Base-by-base conservation (phyloP, 2,888 invertebrate genomes). In the Machimus rusticus region DNA sequence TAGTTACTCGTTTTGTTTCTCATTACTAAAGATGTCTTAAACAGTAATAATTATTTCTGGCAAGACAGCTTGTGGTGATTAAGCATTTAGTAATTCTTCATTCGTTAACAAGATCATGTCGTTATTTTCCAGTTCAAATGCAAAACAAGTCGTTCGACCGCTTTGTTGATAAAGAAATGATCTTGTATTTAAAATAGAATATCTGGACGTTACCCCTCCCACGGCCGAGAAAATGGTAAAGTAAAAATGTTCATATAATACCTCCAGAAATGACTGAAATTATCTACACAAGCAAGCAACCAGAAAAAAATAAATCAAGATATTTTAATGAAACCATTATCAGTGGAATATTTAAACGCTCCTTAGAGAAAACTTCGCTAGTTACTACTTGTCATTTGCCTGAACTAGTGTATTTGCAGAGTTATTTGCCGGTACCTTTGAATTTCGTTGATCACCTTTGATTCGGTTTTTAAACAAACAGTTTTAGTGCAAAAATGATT, bases 111-210 rank as follows among this genome's bases (percentile, higher is more conserved):
- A 57, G 82, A 82, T 57, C 57, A 66, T 82, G 31, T 82, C 82
- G 66, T 82, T 66, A 82, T 82, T 82, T 82, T 82, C 82, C 82
- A 82, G 82, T 82, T 82, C 82, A 82, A 31, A 82, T 82, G 66
- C 82, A 57, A 82, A 82, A 82, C 82, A 82, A 82, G 82, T 82
- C 82, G 82, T 82, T 82, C 23, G 82, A 82, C 82, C 66, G 19
- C 82, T 55, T 82, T 82, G 31, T 14, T 66, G 82, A 82, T 82
- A 82, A 82, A 34, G 34, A 57, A 82, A 23, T 82, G 57, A 82
- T 57, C 82, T 46, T 19, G 57, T 51, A 81, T 31, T 81, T 39
- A 81, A 81, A 81, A 81, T 82, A 57, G 66, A 55, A 34, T 82
- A 19, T 46, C 51, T 51, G 43, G 81, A 12, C 51, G 51, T 34